Evolutionary conservation across 2,797 vertebrate species (phyloP).

Genomic region (Lerista edwardsae): DNA sequence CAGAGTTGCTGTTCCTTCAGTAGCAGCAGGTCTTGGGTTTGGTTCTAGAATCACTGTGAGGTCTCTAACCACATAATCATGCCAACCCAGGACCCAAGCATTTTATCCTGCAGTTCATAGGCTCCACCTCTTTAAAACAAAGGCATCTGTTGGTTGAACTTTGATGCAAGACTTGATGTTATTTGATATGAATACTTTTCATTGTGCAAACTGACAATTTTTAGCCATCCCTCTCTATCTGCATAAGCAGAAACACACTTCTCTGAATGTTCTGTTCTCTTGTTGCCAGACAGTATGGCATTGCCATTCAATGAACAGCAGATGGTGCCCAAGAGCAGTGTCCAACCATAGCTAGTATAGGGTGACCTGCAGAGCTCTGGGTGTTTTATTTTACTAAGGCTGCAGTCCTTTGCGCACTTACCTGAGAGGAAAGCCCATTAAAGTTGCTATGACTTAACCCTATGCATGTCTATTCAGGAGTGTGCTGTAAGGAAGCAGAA

Average conservation of each 20-base stretch:
- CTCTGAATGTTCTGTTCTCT: neutral
- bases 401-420: too few relatives aligned
- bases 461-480: too few relatives aligned
- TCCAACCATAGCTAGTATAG: neutral
- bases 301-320: slow-evolving; percentile 1
- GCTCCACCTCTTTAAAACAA: neutral
- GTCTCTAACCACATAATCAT: neutral
- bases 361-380: neutral
- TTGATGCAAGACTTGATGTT: neutral
- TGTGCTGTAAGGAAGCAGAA: neutral
- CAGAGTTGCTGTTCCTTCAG: neutral
- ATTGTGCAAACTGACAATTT: neutral
- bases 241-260: neutral
- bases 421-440: too few relatives aligned
- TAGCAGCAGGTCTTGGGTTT: neutral
- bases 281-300: neutral
- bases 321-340: slow-evolving; percentile 35
- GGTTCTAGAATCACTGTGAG: neutral
- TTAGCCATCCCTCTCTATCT: neutral
- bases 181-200: neutral
- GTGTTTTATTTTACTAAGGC: neutral
- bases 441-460: too few relatives aligned
- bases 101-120: neutral
- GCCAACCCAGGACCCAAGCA: neutral
- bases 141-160: neutral